A percentile compares a stretch with the other conserved stretches of the same genome.
phyloP scores from a whole-genome alignment of 1,140 invertebrate genomes.

The Drosophila serrata region DNA sequence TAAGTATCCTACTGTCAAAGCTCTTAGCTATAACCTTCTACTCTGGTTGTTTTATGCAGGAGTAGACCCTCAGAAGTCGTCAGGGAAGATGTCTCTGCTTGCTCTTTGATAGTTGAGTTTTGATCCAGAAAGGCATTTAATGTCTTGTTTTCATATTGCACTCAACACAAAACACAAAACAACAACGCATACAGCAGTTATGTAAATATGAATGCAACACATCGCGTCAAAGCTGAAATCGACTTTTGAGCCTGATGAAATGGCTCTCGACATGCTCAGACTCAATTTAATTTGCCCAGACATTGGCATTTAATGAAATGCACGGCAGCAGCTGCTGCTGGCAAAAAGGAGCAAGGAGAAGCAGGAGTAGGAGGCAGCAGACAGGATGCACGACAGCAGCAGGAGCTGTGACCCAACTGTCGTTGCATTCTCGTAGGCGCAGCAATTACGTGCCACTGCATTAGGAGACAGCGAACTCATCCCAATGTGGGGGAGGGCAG shows the following conservation, averaged over 20 bases:
- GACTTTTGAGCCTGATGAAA: constrained; percentile 69
- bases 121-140: constrained; percentile 78
- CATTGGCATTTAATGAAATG: constrained; percentile 66
- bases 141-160: constrained; percentile 72
- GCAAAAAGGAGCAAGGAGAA: not conserved
- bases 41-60: not conserved
- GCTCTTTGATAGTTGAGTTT: constrained; percentile 68
- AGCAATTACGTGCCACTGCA: constrained; percentile 77
- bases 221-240: constrained; percentile 72
- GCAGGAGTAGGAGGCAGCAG: not conserved
- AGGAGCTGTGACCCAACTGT: constrained; percentile 7
- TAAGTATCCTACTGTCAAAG: not conserved
- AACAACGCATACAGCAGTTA: constrained; percentile 27
- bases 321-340: constrained; percentile 35
- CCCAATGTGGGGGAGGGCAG: not conserved
- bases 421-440: constrained; percentile 68
- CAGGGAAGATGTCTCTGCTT: constrained; percentile 51
- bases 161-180: constrained; percentile 12
- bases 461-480: constrained; percentile 4
- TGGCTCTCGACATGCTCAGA: constrained; percentile 73
- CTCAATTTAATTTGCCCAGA: constrained; percentile 76
- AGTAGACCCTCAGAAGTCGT: not conserved
- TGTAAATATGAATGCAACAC: constrained; percentile 47
- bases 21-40: not conserved
- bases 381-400: constrained; percentile 16